A percentile compares a stretch with the other conserved stretches of the same genome.
Evolutionary conservation across 2,888 invertebrate genomes (phyloP).

Genomic region (Brassicogethes aeneus): DNA sequence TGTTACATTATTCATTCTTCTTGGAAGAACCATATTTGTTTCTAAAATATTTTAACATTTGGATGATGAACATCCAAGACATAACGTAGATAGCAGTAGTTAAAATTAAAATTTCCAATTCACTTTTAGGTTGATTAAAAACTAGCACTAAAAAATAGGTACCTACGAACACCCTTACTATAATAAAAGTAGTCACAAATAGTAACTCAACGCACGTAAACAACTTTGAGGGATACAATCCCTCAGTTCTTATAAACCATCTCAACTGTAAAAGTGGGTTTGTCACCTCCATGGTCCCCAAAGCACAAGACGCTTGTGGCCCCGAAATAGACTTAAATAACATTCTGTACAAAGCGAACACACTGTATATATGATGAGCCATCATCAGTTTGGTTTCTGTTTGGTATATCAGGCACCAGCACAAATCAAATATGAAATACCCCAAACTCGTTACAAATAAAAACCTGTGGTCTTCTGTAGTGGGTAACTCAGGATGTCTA

Average conservation of each 20-base stretch:
- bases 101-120: constrained; percentile 33
- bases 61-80: constrained; percentile 34
- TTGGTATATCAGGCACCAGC: constrained; percentile 49
- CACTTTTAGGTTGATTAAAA: constrained; percentile 39
- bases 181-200: constrained; percentile 45
- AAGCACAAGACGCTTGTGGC: constrained; percentile 46
- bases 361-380: constrained; percentile 46
- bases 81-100: constrained; percentile 30
- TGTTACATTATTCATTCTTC: no score
- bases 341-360: constrained; percentile 45
- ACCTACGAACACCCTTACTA: constrained; percentile 46
- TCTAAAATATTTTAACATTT: constrained; percentile 28
- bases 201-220: constrained; percentile 43
- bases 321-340: constrained; percentile 44
- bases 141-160: constrained; percentile 43
- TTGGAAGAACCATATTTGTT: constrained; percentile 28
- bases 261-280: constrained; percentile 53
- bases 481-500: constrained; percentile 27
- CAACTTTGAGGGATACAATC: constrained; percentile 41
- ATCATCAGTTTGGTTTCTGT: constrained; percentile 46
- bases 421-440: constrained; percentile 53
- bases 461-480: constrained; percentile 26
- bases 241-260: constrained; percentile 51
- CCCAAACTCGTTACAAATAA: constrained; percentile 51
- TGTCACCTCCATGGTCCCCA: constrained; percentile 51